Percentiles rank a stretch among this genome's conserved stretches.
phyloP scores from a whole-genome alignment of 2,888 invertebrate species.

The Pomacea canaliculata region DNA sequence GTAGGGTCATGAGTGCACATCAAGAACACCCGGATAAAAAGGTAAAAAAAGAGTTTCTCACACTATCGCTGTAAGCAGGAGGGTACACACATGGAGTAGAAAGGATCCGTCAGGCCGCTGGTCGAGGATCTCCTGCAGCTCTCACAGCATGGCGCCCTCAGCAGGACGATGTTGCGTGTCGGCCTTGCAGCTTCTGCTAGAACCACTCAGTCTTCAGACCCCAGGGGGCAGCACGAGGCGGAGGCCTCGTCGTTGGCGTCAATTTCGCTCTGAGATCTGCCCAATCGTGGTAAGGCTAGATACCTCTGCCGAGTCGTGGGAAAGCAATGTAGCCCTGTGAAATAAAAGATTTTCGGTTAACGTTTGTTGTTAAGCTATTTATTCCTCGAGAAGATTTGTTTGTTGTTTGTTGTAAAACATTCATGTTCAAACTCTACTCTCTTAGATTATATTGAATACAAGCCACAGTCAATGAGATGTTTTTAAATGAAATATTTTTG shows the following conservation, averaged over 20 bases:
- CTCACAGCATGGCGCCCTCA: conserved; percentile 26
- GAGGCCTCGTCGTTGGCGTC: conserved; percentile 16
- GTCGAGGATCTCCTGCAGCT: conserved; percentile 28
- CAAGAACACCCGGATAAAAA: neutral
- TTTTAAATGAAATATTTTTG: no score
- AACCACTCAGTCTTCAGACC: conserved; percentile 36
- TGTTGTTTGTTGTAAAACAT: no score
- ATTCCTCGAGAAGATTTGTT: no score
- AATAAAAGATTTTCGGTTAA: neutral
- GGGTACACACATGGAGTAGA: conserved; percentile 38
- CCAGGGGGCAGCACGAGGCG: conserved; percentile 28
- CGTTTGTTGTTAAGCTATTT: no score
- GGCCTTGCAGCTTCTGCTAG: conserved; percentile 29
- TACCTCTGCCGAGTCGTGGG: conserved; percentile 31
- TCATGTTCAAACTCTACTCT: no score
- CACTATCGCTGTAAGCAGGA: conserved; percentile 5
- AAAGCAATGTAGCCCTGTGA: conserved; percentile 31
- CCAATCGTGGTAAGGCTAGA: conserved; percentile 36
- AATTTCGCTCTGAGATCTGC: conserved; percentile 26
- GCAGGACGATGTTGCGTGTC: conserved; percentile 25
- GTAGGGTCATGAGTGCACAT: neutral
- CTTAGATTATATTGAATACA: no score
- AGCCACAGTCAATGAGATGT: no score
- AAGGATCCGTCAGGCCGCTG: conserved; percentile 32
- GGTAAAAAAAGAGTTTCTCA: neutral